Evolutionary conservation across 2,797 vertebrate genomes (phyloP).

Genomic region (Spea hammondii): DNA sequence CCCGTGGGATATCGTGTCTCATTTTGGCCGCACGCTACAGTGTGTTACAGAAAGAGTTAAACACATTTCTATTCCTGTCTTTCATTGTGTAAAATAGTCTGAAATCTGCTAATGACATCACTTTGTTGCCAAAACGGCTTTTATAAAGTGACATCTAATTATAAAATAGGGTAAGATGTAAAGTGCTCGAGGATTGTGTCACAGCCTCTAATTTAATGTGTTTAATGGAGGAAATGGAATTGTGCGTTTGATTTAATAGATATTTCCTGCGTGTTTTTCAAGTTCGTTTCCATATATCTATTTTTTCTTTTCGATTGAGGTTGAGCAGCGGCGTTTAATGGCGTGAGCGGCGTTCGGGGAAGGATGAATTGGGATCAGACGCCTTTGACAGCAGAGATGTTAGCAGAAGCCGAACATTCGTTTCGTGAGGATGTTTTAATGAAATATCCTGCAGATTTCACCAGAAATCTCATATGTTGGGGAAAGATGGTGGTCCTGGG

Average conservation of each 20-base stretch:
- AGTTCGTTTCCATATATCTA: neutral
- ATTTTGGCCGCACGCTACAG: too few species aligned
- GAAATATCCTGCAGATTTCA: too few species aligned
- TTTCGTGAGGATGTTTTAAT: neutral
- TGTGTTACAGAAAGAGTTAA: neutral
- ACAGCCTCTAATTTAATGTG: constrained; percentile 58
- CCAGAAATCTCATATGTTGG: too few species aligned
- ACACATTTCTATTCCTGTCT: neutral
- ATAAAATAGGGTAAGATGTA: constrained; percentile 61
- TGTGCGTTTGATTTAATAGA: constrained; percentile 53
- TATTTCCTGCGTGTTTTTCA: neutral
- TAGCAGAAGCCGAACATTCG: neutral
- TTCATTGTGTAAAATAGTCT: neutral
- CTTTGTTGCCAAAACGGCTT: constrained; percentile 60
- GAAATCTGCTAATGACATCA: constrained; percentile 62
- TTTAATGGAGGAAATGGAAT: constrained; percentile 52
- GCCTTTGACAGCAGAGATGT: neutral
- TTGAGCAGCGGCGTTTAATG: neutral
- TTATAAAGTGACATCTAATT: constrained; percentile 66
- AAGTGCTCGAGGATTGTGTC: constrained; percentile 51
- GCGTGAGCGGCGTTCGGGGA: neutral
- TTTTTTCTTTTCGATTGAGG: constrained; percentile 21
- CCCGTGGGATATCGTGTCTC: too few species aligned
- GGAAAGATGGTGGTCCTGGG: too few species aligned
- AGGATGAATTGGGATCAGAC: constrained; percentile 2